These are phyloP conservation scores for Alethe diademata DNA, from an alignment of 2,113 vertebrate species.

Conservation along the genomic window DNA sequence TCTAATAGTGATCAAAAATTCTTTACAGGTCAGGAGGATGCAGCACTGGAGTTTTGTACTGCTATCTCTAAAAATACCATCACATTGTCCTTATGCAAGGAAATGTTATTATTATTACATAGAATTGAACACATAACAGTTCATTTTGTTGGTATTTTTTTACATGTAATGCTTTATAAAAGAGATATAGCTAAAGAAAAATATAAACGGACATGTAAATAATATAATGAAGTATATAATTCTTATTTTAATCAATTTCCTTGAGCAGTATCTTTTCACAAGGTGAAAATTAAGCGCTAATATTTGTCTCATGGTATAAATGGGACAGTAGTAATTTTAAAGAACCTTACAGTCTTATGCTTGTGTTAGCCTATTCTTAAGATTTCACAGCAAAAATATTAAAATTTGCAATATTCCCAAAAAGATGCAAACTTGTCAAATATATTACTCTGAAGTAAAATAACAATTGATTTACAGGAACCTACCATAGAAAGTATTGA, in stretches of 20 bases:
- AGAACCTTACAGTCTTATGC: not conserved
- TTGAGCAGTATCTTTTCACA: constrained; percentile 19
- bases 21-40: not conserved
- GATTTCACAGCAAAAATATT: constrained; percentile 50
- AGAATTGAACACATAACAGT: not conserved
- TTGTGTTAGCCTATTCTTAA: not conserved
- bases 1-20: not conserved
- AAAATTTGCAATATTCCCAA: constrained; percentile 46
- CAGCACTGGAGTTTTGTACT: not conserved
- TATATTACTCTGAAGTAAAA: constrained; percentile 63
- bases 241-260: constrained; percentile 38
- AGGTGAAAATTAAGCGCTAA: constrained; percentile 12
- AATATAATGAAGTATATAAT: not conserved
- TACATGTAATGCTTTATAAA: not conserved
- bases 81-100: not conserved
- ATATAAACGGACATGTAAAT: not conserved
- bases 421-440: constrained; percentile 53
- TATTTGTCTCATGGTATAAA: constrained; percentile 47
- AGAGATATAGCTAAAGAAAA: constrained; percentile 14
- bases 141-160: not conserved
- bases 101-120: not conserved
- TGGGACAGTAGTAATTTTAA: not conserved
- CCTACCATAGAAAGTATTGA: constrained; percentile 45
- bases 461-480: constrained; percentile 40
- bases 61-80: not conserved